Evolutionary conservation across 2,113 vertebrate genomes (phyloP), one percentile per base, ranked within the genome.

Genomic region (Piprites chloris): DNA sequence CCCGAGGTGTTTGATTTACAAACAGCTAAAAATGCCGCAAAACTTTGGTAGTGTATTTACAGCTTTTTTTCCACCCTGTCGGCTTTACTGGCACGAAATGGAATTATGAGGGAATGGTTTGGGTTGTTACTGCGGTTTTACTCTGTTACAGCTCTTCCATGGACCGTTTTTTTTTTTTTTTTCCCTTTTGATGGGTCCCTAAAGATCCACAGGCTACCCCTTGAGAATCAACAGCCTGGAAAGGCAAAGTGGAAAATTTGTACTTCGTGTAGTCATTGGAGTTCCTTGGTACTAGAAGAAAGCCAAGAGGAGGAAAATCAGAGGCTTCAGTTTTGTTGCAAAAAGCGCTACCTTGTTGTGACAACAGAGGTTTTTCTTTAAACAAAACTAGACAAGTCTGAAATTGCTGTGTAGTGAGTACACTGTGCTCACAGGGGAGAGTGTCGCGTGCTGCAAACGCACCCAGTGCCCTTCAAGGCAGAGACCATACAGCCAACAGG

Each of bases 1-100:
- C 66, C 37, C 56, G 46, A 88, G 75, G 90, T 92, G 75, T 90
- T 92, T 93, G 88, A 83, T 95, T 92, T 95, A 88, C 75, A 92
- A 77, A 63, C 58, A 93, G 75, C 62, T 85, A 85, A 88, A 95
- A 80, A 23, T 42, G 63, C 67, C 62, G 13, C 85, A 83, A 76
- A 94, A 82, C 85, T 94, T 83, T 69, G 49, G 73, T 87, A 65
- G 58, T n/a, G 30, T 76, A 62, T 93, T 94, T 95, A 76, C 49
- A 85, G 37, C 50, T 89, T 62, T 32, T 82, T 87, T 90, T 77
- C 63, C 63, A 63, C 78, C 33, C 26, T 28, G 28, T 55, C 88
- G 96, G 28, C 67, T 71, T 62, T 62, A 42, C 63, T 95, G 83
- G 83, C 75, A 77, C 4, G 1, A 39, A 39, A 59, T 1, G 2